Base-by-base conservation (phyloP, 2,888 invertebrate genomes). In the Himalopsyche tibetana region DNA sequence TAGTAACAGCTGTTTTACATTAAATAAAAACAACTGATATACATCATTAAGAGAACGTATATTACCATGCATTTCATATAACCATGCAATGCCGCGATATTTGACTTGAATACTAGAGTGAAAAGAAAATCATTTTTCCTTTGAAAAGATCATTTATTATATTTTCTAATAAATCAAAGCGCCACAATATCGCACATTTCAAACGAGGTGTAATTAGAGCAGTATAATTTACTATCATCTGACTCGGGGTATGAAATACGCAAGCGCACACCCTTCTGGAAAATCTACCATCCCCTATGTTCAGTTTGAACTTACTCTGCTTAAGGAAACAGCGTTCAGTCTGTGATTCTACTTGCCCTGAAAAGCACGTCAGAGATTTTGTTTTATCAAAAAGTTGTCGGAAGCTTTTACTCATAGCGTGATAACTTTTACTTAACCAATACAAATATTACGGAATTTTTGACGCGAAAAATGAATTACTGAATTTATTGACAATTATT, bases 141-240 rank as follows among this genome's bases (percentile, higher is more conserved):
- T 17, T n/a, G 36, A 82, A 11, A 36, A 11, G 63, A 63, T 63
- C 63, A 63, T 63, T 63, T 63, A 63, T 63, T 63, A 63, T n/a
- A 63, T 63, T n/a, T 19, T 63, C 11, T 19, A 9, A 19, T 63
- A 63, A 19, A 63, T 63, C 19, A 63, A n/a, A 63, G 2, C 63
- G 28, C 63, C 63, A 63, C 6, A 19, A 28, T 19, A 63, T 63
- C 63, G 63, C 63, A 15, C 63, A 63, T 63, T 63, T 63, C 63
- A n/a, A 63, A 63, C 51, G 63, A 4, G 63, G 19, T 28, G 63
- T 63, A 63, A 63, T 63, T 63, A 19, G 63, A 63, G 28, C 63
- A 19, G 63, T 28, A 63, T 63, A 63, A 63, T 19, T 63, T 63
- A 63, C 63, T 63, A 63, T 63, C 19, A 28, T 63, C 63, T 11